A percentile compares a stretch with the other conserved stretches of the same genome.
Evolutionary conservation across 2,797 vertebrate species (phyloP).

Genomic region (Malacoraja senta): DNA sequence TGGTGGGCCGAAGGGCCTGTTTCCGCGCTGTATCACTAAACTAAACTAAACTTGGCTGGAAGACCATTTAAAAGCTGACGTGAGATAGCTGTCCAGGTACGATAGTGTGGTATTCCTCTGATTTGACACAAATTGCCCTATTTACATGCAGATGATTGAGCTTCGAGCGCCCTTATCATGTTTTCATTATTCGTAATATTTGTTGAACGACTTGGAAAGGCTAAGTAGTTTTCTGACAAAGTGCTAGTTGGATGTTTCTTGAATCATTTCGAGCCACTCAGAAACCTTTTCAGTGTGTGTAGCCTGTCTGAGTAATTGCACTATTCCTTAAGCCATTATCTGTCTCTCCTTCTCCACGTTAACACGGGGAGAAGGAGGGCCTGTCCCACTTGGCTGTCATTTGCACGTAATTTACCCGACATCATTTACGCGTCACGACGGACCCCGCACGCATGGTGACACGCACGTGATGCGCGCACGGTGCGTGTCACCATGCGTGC

Average conservation of each 20-base stretch:
- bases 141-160: background rate
- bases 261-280: background rate
- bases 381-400: too few species aligned
- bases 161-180: background rate
- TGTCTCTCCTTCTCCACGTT: background rate
- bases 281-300: background rate
- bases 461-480: too few species aligned
- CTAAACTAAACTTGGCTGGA: background rate
- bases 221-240: constrained; percentile 12
- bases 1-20: too few species aligned
- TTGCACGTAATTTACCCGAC: too few species aligned
- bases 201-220: background rate
- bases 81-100: background rate
- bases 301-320: background rate
- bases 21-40: background rate
- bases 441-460: too few species aligned
- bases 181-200: background rate
- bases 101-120: background rate
- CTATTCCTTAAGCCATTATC: constrained; percentile 23
- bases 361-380: background rate
- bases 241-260: background rate
- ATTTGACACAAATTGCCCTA: background rate
- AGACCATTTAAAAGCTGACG: background rate
- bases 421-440: too few species aligned
- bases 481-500: too few species aligned